phyloP scores from a whole-genome alignment of 2,113 vertebrate species.

The Ophiodon elongatus region DNA sequence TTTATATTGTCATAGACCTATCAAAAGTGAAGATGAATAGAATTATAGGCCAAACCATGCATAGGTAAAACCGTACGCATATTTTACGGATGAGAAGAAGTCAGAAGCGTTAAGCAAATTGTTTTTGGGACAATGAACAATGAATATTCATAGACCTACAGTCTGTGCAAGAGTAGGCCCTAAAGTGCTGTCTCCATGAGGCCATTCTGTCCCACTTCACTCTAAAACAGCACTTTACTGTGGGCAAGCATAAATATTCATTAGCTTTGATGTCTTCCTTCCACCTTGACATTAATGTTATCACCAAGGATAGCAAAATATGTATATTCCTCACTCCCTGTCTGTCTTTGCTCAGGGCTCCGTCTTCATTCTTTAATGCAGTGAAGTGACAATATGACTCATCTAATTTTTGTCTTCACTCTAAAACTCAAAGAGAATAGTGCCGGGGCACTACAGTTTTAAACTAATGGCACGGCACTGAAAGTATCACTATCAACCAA shows the following conservation, averaged over 20 bases:
- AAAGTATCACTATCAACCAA: background rate
- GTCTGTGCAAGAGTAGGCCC: conserved; percentile 73
- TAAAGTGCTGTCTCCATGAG: conserved; percentile 80
- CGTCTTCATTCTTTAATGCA: conserved; percentile 57
- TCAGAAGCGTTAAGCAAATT: conserved; percentile 74
- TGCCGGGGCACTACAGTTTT: conserved; percentile 4
- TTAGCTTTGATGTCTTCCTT: conserved; percentile 77
- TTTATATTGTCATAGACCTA: conserved; percentile 12
- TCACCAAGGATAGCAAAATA: conserved; percentile 74
- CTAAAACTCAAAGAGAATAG: conserved; percentile 33
- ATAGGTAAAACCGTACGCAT: conserved; percentile 41
- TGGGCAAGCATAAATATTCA: conserved; percentile 80
- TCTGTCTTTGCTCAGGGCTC: conserved; percentile 37
- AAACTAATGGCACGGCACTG: conserved; percentile 6
- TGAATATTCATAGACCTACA: conserved; percentile 79
- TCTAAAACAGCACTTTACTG: conserved; percentile 80
- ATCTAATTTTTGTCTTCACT: conserved; percentile 54
- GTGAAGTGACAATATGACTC: conserved; percentile 64
- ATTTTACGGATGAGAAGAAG: conserved; percentile 70
- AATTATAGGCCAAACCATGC: conserved; percentile 48
- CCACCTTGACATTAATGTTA: conserved; percentile 81
- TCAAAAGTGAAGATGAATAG: conserved; percentile 20
- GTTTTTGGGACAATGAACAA: conserved; percentile 82
- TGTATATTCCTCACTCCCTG: conserved; percentile 53
- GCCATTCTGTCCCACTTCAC: conserved; percentile 79